A percentile compares a stretch with the other conserved stretches of the same genome.
Conservation (phyloP, 2,797 vertebrate genomes). For the Xyrichtys novacula region DNA sequence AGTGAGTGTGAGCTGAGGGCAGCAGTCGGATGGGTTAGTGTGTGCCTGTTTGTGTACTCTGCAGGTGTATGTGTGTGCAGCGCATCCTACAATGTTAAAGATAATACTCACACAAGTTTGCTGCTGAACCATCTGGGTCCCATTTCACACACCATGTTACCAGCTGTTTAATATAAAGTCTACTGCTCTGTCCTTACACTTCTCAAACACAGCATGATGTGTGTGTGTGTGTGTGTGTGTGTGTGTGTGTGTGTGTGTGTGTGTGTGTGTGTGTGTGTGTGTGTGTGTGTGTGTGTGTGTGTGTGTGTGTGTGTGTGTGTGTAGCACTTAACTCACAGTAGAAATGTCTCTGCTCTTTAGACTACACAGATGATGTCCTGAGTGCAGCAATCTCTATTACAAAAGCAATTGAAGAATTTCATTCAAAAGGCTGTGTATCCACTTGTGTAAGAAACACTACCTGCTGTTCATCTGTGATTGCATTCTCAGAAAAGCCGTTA, state of each 20-base stretch:
- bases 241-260: background rate
- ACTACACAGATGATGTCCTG: background rate
- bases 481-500: constrained; percentile 1
- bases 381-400: constrained; percentile 13
- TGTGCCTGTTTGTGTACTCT: too few species aligned
- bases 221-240: background rate
- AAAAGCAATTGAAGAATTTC: constrained; percentile 4
- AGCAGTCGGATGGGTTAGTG: background rate
- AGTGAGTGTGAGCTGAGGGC: constrained; percentile 4
- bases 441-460: constrained; percentile 10
- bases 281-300: background rate
- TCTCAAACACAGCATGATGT: background rate
- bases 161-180: constrained; percentile 7
- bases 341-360: background rate
- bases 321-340: constrained; percentile 1
- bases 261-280: background rate
- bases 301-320: background rate
- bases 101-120: background rate
- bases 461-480: constrained; percentile 10
- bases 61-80: background rate
- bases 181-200: constrained; percentile 1
- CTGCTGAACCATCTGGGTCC: background rate
- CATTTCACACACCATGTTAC: background rate
- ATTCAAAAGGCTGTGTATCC: constrained; percentile 15
- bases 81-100: background rate